Evolutionary conservation across 2,888 invertebrate genomes (phyloP).

Genomic region (Choristoneura rosaceana): DNA sequence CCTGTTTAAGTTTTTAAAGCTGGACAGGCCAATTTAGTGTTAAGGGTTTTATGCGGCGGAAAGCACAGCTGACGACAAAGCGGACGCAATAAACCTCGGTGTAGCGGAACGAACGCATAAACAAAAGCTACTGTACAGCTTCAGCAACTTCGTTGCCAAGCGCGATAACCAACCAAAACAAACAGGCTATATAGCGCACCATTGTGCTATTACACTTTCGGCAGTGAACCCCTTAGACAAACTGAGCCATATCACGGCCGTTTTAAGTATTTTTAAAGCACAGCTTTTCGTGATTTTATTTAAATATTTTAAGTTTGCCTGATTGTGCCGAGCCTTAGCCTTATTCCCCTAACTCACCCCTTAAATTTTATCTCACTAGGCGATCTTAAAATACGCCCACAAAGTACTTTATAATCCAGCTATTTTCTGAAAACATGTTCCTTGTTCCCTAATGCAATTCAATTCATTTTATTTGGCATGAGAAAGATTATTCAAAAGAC

Average conservation of each 20-base stretch:
- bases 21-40: constrained; percentile 67
- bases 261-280: not conserved
- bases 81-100: constrained; percentile 72
- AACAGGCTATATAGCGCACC: not conserved
- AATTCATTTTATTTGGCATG: too few species aligned
- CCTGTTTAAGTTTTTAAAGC: constrained; percentile 62
- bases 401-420: not conserved
- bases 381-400: not conserved
- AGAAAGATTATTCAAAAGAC: not conserved
- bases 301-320: not conserved
- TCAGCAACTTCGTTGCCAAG: not conserved
- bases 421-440: not conserved
- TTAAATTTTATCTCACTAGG: not conserved
- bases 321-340: not conserved
- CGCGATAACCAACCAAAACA: not conserved
- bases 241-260: not conserved
- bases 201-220: not conserved
- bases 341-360: not conserved
- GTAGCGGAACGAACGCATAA: constrained; percentile 66
- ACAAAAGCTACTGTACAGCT: constrained; percentile 47
- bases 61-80: constrained; percentile 65
- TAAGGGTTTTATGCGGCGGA: constrained; percentile 66
- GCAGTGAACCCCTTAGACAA: not conserved
- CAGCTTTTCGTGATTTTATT: not conserved
- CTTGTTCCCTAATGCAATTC: too few species aligned